Conservation (phyloP, 2,113 vertebrate genomes). For the Coptodon bakossiorum region DNA sequence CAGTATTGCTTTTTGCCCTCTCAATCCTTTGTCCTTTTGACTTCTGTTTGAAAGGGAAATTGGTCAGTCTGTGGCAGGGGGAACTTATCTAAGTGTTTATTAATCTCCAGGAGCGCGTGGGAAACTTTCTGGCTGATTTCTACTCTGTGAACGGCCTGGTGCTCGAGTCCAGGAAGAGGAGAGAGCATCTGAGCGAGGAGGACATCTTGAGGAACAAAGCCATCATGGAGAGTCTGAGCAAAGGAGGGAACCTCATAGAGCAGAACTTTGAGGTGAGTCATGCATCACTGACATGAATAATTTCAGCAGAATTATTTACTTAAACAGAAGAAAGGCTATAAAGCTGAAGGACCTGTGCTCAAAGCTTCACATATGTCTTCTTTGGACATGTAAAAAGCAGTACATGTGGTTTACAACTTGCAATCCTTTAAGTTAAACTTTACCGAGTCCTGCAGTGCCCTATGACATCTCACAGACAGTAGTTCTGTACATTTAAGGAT, state of each 20-base stretch:
- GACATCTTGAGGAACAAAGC: conserved; percentile 98
- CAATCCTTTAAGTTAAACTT: background rate
- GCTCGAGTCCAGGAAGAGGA: conserved; percentile 92
- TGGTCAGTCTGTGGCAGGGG: background rate
- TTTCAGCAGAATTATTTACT: background rate
- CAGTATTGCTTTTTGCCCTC: background rate
- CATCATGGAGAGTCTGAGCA: conserved; percentile 98
- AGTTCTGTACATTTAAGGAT: background rate
- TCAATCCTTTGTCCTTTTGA: background rate
- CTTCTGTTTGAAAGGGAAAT: conserved; percentile 21
- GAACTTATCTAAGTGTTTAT: background rate
- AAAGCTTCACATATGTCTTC: background rate
- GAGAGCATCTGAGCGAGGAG: conserved; percentile 96
- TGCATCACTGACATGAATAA: background rate
- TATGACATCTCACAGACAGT: no score
- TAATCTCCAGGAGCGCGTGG: conserved; percentile 86
- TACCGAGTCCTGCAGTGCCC: background rate
- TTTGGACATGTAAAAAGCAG: background rate
- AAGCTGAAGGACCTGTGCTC: background rate
- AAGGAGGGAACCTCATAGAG: conserved; percentile 93
- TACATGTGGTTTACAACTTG: background rate
- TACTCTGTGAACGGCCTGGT: conserved; percentile 95
- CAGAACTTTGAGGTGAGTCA: conserved; percentile 90
- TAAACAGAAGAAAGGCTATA: background rate
- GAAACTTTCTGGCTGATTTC: conserved; percentile 96